phyloP scores from a whole-genome alignment of 1,140 invertebrate species.

The Acromyrmex echinatior region DNA sequence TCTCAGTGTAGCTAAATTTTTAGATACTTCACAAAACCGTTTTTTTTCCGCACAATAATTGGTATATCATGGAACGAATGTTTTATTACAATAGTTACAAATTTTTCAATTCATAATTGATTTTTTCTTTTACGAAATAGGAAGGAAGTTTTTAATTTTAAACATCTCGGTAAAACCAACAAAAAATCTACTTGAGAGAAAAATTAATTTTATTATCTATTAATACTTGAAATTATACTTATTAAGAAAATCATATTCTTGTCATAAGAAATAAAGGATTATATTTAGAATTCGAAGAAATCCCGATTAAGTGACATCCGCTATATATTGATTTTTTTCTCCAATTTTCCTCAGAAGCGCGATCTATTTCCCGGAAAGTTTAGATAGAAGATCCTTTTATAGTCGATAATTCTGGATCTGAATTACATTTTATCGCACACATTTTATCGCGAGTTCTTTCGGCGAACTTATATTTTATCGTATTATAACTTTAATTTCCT shows the following conservation, averaged over 20 bases:
- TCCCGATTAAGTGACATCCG: background rate
- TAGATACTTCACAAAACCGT: too few relatives aligned
- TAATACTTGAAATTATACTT: background rate
- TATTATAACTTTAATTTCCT: constrained; percentile 23
- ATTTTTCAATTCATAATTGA: background rate
- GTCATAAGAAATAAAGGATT: background rate
- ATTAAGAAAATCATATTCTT: background rate
- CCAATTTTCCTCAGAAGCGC: background rate
- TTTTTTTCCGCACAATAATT: too few relatives aligned
- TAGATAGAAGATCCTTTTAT: background rate
- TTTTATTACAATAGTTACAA: background rate
- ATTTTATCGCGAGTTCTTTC: constrained; percentile 18
- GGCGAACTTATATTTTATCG: background rate
- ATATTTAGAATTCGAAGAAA: constrained; percentile 30
- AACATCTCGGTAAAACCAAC: background rate
- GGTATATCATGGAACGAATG: background rate
- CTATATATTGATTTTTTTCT: background rate
- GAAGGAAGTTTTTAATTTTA: background rate
- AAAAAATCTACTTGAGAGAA: constrained; percentile 1
- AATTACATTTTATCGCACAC: background rate
- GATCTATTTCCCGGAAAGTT: background rate
- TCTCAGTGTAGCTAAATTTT: too few relatives aligned
- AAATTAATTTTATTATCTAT: background rate
- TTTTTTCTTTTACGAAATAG: background rate
- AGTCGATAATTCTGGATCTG: background rate